These are phyloP conservation scores for Chaunax sp. DNA, from an alignment of 2,797 vertebrate species.

Conservation along the genomic window DNA sequence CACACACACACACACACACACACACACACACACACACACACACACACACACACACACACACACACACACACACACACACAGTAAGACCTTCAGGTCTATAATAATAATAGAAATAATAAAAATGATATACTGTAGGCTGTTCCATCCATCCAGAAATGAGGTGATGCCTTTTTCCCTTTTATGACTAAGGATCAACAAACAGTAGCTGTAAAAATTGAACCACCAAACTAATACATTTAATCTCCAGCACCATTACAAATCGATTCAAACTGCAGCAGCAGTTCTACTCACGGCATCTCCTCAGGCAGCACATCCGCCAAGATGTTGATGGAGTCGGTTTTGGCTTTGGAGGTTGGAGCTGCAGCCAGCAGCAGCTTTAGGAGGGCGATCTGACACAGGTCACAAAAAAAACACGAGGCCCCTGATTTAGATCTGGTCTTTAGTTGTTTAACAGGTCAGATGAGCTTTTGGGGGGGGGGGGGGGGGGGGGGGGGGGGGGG, in stretches of 20 bases:
- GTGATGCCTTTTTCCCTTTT: too few relatives aligned
- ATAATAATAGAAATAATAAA: too few relatives aligned
- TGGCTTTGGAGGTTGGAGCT: slow-evolving; percentile 97
- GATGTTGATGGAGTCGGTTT: slow-evolving; percentile 99
- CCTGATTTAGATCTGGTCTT: neutral
- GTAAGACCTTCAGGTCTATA: too few relatives aligned
- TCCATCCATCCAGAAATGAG: too few relatives aligned
- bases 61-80: too few relatives aligned
- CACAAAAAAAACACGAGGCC: neutral
- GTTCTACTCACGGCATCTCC: slow-evolving; percentile 95
- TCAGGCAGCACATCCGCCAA: slow-evolving; percentile 95
- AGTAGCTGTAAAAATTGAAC: neutral
- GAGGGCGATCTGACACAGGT: slow-evolving; percentile 87
- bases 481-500: too few relatives aligned
- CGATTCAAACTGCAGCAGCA: neutral
- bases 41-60: too few relatives aligned
- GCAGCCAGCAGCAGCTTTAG: slow-evolving; percentile 96
- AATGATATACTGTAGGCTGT: too few relatives aligned
- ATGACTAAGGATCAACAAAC: too few relatives aligned
- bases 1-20: slow-evolving; percentile 1
- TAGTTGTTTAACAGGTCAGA: neutral
- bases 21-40: too few relatives aligned
- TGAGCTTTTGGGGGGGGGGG: neutral
- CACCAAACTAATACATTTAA: neutral
- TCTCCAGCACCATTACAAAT: neutral